A percentile compares a stretch with the other conserved stretches of the same genome.
These are phyloP conservation scores for Neosalanx taihuensis DNA, from an alignment of 2,797 vertebrate species.

Conservation along the genomic window DNA sequence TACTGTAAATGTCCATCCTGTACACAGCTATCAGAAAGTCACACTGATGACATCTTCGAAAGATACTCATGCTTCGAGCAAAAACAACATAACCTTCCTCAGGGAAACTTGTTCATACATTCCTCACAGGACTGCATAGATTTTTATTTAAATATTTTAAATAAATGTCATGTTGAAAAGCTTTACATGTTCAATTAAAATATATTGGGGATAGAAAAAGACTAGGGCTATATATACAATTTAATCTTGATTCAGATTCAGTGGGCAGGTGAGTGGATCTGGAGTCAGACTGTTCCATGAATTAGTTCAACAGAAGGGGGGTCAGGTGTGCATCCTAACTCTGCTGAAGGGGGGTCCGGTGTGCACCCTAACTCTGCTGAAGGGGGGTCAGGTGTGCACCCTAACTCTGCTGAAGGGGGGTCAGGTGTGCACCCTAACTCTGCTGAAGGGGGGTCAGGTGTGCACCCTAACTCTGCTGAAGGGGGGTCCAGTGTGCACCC, in stretches of 20 bases:
- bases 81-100: not conserved
- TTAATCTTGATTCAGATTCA: not conserved
- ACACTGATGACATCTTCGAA: not conserved
- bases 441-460: not conserved
- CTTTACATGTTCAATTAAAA: constrained; percentile 16
- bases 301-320: no score
- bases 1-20: constrained; percentile 2
- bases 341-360: not conserved
- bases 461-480: not conserved
- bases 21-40: not conserved
- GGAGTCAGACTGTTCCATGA: no score
- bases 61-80: not conserved
- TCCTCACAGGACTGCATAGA: not conserved
- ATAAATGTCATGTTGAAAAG: constrained; percentile 8
- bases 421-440: not conserved
- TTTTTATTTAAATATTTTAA: not conserved
- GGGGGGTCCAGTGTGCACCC: not conserved
- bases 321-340: not conserved
- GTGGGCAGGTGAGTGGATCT: no score
- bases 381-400: not conserved
- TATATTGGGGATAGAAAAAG: constrained; percentile 11
- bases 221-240: not conserved
- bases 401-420: no score
- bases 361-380: not conserved
- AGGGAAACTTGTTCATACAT: not conserved